These are phyloP conservation scores for Sylvilagus bachmani DNA, from an alignment of 2,113 vertebrate species.

Conservation along the genomic window DNA sequence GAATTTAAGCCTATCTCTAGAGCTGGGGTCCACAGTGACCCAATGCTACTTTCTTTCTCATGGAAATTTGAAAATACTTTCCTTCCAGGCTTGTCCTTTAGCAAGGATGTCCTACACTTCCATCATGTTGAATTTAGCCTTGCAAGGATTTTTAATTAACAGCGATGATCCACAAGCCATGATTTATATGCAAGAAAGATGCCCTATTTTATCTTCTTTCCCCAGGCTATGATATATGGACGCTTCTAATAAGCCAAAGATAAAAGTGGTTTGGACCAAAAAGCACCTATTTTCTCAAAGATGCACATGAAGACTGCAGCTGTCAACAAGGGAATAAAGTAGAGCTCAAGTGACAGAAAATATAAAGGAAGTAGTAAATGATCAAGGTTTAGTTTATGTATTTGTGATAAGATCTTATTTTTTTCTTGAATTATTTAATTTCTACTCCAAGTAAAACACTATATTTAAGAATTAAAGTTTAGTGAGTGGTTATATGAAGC, in stretches of 20 bases:
- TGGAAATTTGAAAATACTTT: slow-evolving; percentile 73
- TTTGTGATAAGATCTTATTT: slow-evolving; percentile 62
- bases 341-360: slow-evolving; percentile 59
- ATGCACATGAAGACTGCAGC: slow-evolving; percentile 71
- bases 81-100: slow-evolving; percentile 80
- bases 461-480: slow-evolving; percentile 58
- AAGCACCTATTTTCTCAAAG: slow-evolving; percentile 75
- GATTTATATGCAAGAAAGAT: slow-evolving; percentile 85
- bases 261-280: slow-evolving; percentile 78
- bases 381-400: slow-evolving; percentile 67
- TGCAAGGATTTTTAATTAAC: slow-evolving; percentile 83
- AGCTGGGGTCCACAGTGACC: neutral
- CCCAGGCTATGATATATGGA: slow-evolving; percentile 81
- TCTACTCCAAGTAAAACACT: slow-evolving; percentile 49
- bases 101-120: slow-evolving; percentile 81
- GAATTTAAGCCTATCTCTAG: slow-evolving; percentile 42
- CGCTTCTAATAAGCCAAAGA: slow-evolving; percentile 79
- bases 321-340: slow-evolving; percentile 75
- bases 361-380: slow-evolving; percentile 59
- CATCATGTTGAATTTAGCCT: slow-evolving; percentile 83
- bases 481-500: neutral
- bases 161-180: slow-evolving; percentile 78
- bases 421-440: slow-evolving; percentile 51
- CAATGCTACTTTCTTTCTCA: slow-evolving; percentile 54
- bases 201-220: slow-evolving; percentile 82